Evolutionary conservation across 2,888 invertebrate species (phyloP).

Genomic region (Xanthia icteritia): DNA sequence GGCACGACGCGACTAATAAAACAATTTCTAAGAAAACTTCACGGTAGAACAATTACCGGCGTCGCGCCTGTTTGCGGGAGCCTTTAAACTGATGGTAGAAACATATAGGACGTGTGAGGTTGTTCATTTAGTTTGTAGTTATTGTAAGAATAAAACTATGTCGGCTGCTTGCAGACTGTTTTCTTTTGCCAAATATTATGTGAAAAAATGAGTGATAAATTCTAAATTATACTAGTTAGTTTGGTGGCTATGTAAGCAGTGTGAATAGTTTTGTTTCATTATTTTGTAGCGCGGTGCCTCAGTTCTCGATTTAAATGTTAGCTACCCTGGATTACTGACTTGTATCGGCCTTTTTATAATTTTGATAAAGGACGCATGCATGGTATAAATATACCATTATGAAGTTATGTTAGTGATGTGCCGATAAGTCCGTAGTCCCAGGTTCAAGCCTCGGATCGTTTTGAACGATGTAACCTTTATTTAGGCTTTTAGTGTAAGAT

Average conservation of each 20-base stretch:
- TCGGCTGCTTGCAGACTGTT: slow-evolving; percentile 48
- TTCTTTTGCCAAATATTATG: slow-evolving; percentile 41
- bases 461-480: slow-evolving; percentile 49
- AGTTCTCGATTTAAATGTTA: slow-evolving; percentile 55
- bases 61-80: no score
- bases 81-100: slow-evolving; percentile 24
- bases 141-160: slow-evolving; percentile 58
- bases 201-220: slow-evolving; percentile 33
- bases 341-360: slow-evolving; percentile 47
- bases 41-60: no score
- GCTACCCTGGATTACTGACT: slow-evolving; percentile 42
- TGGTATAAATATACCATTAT: slow-evolving; percentile 41
- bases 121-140: slow-evolving; percentile 59
- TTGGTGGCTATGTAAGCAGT: slow-evolving; percentile 36
- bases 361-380: slow-evolving; percentile 41
- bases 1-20: no score
- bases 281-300: slow-evolving; percentile 56
- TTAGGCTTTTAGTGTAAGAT: slow-evolving; percentile 71
- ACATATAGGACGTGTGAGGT: slow-evolving; percentile 26
- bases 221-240: slow-evolving; percentile 16
- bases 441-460: slow-evolving; percentile 46
- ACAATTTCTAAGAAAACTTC: no score
- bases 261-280: slow-evolving; percentile 36
- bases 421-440: slow-evolving; percentile 36
- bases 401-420: slow-evolving; percentile 44